phyloP scores from a whole-genome alignment of 1,140 invertebrate species.

The Druon quercuslanigerum region DNA sequence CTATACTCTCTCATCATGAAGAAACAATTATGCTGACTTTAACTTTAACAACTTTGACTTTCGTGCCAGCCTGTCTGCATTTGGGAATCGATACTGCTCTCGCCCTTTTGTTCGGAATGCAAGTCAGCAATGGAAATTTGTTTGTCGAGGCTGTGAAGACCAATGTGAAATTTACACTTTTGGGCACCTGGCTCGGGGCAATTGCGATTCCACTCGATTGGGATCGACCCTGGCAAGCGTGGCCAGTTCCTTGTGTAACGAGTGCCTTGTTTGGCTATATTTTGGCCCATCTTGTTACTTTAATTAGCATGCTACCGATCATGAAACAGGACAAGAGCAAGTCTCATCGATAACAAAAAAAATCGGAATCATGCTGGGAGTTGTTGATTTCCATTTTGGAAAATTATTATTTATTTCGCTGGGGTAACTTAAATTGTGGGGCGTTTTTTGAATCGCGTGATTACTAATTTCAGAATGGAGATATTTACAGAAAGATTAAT shows the following conservation, averaged over 20 bases:
- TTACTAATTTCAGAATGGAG: no score
- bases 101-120: constrained; percentile 75
- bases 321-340: constrained; percentile 40
- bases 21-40: constrained; percentile 84
- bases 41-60: constrained; percentile 81
- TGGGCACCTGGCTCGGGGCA: constrained; percentile 92
- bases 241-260: constrained; percentile 86
- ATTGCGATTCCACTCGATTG: constrained; percentile 93
- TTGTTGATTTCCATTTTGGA: no score
- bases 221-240: constrained; percentile 92
- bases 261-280: constrained; percentile 83
- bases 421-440: no score
- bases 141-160: constrained; percentile 78
- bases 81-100: constrained; percentile 78
- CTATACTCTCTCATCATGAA: constrained; percentile 79
- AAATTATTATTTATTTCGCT: no score
- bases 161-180: constrained; percentile 79
- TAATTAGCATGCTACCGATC: constrained; percentile 68
- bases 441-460: no score
- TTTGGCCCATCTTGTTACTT: constrained; percentile 76
- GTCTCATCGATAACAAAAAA: not conserved
- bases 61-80: constrained; percentile 80
- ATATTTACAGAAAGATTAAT: no score
- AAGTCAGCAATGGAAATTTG: constrained; percentile 72
- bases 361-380: no score